phyloP scores from a whole-genome alignment of 2,797 vertebrate genomes.

The Epinephelus malabaricus region DNA sequence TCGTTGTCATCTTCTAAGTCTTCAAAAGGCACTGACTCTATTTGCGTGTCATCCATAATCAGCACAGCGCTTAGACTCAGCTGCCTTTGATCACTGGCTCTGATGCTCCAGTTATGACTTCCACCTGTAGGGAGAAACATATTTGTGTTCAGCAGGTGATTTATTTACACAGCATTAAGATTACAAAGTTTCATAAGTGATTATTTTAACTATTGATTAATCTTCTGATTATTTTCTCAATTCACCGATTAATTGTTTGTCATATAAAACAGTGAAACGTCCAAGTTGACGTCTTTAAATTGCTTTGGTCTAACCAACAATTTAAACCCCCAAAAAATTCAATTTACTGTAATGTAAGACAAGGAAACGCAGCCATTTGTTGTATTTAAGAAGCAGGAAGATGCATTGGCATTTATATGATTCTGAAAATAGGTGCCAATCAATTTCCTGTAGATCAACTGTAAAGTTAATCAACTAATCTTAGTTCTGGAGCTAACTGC shows the following conservation, averaged over 20 bases:
- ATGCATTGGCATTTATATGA: not conserved
- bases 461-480: not conserved
- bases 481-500: not conserved
- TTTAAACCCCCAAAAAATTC: not conserved
- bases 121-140: constrained; percentile 21
- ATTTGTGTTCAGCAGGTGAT: not conserved
- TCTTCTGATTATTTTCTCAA: not conserved
- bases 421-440: not conserved
- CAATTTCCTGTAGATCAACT: not conserved
- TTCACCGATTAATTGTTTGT: not conserved
- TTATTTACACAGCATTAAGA: not conserved
- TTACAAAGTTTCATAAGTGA: not conserved
- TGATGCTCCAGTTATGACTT: not conserved
- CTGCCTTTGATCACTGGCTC: not conserved
- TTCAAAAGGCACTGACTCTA: constrained; percentile 3
- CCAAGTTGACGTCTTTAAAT: not conserved
- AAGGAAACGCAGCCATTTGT: not conserved
- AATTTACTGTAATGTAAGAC: not conserved
- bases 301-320: not conserved
- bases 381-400: not conserved
- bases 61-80: not conserved
- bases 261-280: not conserved
- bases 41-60: constrained; percentile 76
- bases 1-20: constrained; percentile 11
- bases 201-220: not conserved